Conservation (phyloP, 2,113 vertebrate genomes). For the Cricetomys ansorgei region DNA sequence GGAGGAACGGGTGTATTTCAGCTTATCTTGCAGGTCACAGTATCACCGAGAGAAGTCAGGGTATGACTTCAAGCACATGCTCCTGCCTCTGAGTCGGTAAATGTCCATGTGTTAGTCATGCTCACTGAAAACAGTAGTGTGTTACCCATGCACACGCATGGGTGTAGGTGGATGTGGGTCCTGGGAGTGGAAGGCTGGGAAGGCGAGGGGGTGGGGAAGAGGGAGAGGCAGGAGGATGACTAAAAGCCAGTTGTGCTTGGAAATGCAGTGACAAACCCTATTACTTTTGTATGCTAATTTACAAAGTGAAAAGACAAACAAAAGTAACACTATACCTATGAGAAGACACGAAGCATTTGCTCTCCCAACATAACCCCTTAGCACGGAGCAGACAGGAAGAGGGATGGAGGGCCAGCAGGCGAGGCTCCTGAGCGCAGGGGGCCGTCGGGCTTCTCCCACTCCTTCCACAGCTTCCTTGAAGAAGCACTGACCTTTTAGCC, state of each 20-base stretch:
- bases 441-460: background rate
- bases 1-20: background rate
- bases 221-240: background rate
- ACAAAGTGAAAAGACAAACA: background rate
- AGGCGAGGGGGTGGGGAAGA: background rate
- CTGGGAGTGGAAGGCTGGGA: background rate
- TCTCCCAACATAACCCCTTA: background rate
- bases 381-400: accelerated
- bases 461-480: background rate
- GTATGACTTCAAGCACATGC: background rate
- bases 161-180: too few species aligned
- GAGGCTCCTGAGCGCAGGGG: background rate
- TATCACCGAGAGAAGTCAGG: background rate
- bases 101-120: too few species aligned
- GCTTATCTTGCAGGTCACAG: background rate
- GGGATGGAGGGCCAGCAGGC: accelerated
- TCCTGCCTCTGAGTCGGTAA: too few species aligned
- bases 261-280: background rate
- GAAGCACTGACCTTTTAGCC: constrained; percentile 65
- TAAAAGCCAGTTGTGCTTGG: background rate
- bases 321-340: background rate
- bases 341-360: background rate
- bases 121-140: too few species aligned
- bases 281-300: background rate
- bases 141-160: too few species aligned